Conservation (phyloP, 2,888 invertebrate species). For the Anarsia innoxiella region DNA sequence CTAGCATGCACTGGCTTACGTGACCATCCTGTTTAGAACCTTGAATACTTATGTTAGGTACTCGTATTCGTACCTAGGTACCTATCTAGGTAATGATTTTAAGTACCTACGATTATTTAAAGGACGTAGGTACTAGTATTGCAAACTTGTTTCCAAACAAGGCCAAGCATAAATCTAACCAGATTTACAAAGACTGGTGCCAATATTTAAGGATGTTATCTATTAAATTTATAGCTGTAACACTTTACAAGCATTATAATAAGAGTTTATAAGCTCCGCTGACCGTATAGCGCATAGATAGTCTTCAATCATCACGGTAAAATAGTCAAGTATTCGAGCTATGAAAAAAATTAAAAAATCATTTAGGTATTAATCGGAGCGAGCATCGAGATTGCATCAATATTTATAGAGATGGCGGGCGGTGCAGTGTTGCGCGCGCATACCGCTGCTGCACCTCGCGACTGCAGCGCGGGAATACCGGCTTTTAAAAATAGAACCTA, state of each 20-base stretch:
- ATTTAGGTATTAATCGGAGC: slow-evolving; percentile 69
- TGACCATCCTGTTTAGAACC: no score
- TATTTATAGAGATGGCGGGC: slow-evolving; percentile 61
- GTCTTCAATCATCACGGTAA: slow-evolving; percentile 4
- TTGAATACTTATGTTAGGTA: no score
- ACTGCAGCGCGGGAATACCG: slow-evolving; percentile 49
- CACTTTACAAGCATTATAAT: slow-evolving; percentile 1
- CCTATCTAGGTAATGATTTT: no score
- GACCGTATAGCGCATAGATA: slow-evolving; percentile 1
- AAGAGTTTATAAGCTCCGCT: slow-evolving; percentile 3
- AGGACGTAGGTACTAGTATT: no score
- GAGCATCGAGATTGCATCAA: slow-evolving; percentile 63
- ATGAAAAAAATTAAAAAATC: slow-evolving; percentile 50
- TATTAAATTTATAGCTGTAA: background rate
- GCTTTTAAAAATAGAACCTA: slow-evolving; percentile 14
- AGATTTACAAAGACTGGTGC: slow-evolving; percentile 1
- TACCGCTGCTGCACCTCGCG: slow-evolving; percentile 52
- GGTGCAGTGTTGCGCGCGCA: slow-evolving; percentile 40
- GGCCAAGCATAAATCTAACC: background rate
- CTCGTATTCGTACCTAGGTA: no score
- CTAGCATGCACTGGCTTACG: no score
- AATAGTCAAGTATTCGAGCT: slow-evolving; percentile 34
- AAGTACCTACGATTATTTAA: no score
- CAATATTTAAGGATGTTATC: slow-evolving; percentile 7
- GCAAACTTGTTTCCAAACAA: no score